These are phyloP conservation scores for Tinea trinotella DNA, from an alignment of 2,888 invertebrate species.

Conservation along the genomic window DNA sequence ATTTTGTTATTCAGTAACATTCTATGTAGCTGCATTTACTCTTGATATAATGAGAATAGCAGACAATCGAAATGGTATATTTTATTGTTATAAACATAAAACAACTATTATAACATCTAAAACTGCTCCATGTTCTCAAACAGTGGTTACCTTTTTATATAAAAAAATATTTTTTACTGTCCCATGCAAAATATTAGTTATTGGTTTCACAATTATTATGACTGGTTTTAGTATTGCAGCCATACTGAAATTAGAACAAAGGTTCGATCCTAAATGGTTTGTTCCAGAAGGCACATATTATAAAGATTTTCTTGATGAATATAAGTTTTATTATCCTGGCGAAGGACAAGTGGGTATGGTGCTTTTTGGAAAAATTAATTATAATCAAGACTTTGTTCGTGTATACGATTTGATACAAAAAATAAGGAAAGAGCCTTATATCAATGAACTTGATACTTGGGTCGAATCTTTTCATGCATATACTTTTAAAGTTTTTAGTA, in stretches of 20 bases:
- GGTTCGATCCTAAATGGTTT: conserved; percentile 86
- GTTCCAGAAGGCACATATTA: conserved; percentile 80
- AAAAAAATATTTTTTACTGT: conserved; percentile 76
- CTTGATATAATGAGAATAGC: conserved; percentile 78
- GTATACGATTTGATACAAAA: conserved; percentile 68
- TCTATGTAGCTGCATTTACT: conserved; percentile 84
- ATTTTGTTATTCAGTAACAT: conserved; percentile 83
- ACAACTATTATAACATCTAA: conserved; percentile 62
- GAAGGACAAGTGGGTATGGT: conserved; percentile 75
- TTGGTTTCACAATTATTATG: conserved; percentile 72
- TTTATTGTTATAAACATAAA: conserved; percentile 78
- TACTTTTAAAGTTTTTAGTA: conserved; percentile 68
- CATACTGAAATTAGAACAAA: conserved; percentile 77
- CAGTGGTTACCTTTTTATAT: conserved; percentile 73
- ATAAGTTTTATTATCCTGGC: conserved; percentile 75
- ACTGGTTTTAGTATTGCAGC: conserved; percentile 76
- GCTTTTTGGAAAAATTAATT: conserved; percentile 78
- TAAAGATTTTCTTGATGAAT: conserved; percentile 70
- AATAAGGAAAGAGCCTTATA: conserved; percentile 65
- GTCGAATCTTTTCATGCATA: conserved; percentile 76
- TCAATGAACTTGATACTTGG: conserved; percentile 75
- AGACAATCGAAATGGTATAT: conserved; percentile 74
- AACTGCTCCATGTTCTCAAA: conserved; percentile 73
- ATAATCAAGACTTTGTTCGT: conserved; percentile 72
- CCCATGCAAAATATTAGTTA: conserved; percentile 76